Evolutionary conservation across 2,888 invertebrate genomes (phyloP).

Genomic region (Eudemis profundana): DNA sequence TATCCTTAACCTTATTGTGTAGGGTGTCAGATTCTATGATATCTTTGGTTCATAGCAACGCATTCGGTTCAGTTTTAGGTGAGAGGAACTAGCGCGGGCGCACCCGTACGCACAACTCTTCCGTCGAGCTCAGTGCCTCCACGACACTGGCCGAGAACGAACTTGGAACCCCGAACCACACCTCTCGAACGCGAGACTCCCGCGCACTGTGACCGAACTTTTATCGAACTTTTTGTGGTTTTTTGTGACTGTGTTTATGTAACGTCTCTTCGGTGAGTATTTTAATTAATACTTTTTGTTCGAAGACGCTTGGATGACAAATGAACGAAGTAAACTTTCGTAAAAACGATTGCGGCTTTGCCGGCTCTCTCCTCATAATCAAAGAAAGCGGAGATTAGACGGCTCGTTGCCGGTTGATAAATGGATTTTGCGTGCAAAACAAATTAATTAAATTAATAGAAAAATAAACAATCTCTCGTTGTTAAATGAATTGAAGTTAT

Average conservation of each 20-base stretch:
- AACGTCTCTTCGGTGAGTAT: conserved; percentile 59
- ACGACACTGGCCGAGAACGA: conserved; percentile 80
- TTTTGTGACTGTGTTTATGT: conserved; percentile 69
- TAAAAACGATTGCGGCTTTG: conserved; percentile 53
- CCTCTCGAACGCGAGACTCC: conserved; percentile 54
- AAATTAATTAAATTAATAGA: conserved; percentile 39
- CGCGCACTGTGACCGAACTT: conserved; percentile 74
- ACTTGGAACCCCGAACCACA: conserved; percentile 71
- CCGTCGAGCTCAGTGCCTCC: conserved; percentile 78
- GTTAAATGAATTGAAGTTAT: neutral
- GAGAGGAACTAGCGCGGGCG: conserved; percentile 72
- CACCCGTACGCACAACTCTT: conserved; percentile 71
- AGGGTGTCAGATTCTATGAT: conserved; percentile 68
- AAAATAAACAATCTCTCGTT: conserved; percentile 7
- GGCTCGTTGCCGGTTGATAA: conserved; percentile 53
- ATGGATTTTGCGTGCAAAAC: conserved; percentile 47
- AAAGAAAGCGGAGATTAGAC: conserved; percentile 65
- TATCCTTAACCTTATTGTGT: conserved; percentile 81
- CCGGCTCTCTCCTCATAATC: conserved; percentile 60
- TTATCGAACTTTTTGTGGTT: conserved; percentile 65
- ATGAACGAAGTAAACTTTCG: conserved; percentile 54
- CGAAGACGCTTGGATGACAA: conserved; percentile 42
- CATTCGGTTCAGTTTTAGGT: conserved; percentile 75
- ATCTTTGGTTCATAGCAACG: conserved; percentile 63
- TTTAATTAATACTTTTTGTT: conserved; percentile 45